These are phyloP conservation scores for Nothobranchius furzeri DNA, from an alignment of 2,113 vertebrate species.

Conservation along the genomic window DNA sequence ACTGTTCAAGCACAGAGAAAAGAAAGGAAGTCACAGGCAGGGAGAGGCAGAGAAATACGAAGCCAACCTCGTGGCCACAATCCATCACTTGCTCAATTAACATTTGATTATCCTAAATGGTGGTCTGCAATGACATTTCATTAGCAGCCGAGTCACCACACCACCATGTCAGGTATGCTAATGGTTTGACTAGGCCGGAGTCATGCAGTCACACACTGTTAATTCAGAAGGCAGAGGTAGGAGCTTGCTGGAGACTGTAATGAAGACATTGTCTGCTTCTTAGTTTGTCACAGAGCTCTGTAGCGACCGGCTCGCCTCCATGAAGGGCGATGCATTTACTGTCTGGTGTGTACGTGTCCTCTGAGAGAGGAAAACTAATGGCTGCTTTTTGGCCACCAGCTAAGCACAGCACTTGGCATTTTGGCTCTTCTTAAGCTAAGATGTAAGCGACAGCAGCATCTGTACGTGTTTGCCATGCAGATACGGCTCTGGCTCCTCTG, in stretches of 20 bases:
- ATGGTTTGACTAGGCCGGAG: constrained; percentile 46
- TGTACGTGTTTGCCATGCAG: background rate
- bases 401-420: background rate
- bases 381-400: background rate
- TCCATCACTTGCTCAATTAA: constrained; percentile 69
- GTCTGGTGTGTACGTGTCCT: background rate
- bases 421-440: constrained; percentile 10
- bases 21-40: background rate
- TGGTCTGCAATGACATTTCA: constrained; percentile 67
- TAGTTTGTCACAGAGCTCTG: constrained; percentile 19
- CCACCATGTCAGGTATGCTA: constrained; percentile 56
- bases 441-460: background rate
- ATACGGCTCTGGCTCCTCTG: background rate
- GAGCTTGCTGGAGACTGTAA: constrained; percentile 23
- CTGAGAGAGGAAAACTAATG: background rate
- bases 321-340: background rate
- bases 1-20: constrained; percentile 1
- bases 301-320: background rate
- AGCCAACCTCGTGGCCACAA: constrained; percentile 15
- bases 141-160: constrained; percentile 54
- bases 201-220: constrained; percentile 35
- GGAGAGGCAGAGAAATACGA: constrained; percentile 7
- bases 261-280: constrained; percentile 23
- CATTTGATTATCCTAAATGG: constrained; percentile 64
- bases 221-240: constrained; percentile 21